phyloP scores from a whole-genome alignment of 2,888 invertebrate species.

The Hypena proboscidalis region DNA sequence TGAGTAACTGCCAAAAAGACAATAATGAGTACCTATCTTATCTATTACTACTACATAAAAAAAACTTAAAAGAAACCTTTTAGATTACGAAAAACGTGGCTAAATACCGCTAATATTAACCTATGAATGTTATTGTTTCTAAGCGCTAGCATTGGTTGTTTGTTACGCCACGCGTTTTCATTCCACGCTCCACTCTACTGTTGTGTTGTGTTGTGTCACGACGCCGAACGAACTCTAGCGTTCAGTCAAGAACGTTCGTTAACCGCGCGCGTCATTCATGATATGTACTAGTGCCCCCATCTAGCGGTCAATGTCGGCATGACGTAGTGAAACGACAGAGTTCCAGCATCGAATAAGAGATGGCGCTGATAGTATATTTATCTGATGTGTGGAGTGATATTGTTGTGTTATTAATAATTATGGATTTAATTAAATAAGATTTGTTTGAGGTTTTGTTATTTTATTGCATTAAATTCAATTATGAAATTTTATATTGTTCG shows the following conservation, averaged over 20 bases:
- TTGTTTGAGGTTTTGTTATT: no score
- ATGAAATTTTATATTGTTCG: no score
- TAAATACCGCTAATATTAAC: no score
- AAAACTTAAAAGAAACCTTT: no score
- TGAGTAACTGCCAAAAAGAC: no score
- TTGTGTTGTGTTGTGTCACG: constrained; percentile 58
- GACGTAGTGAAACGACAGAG: constrained; percentile 56
- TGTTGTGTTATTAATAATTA: constrained; percentile 9
- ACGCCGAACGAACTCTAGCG: constrained; percentile 75
- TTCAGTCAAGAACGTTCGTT: constrained; percentile 85
- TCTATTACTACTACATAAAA: no score
- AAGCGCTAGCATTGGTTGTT: constrained; percentile 20
- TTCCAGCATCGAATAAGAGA: constrained; percentile 58
- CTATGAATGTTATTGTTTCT: constrained; percentile 23
- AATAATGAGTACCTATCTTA: no score
- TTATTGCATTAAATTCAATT: no score
- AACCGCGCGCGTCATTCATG: constrained; percentile 74
- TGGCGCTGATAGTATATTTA: constrained; percentile 61
- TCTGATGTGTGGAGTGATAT: neutral
- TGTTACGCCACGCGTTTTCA: constrained; percentile 48
- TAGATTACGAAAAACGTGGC: no score
- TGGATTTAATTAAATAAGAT: no score
- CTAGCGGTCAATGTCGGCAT: constrained; percentile 84
- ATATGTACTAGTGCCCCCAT: constrained; percentile 74
- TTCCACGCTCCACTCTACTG: constrained; percentile 41